Evolutionary conservation across 2,888 invertebrate species (phyloP), one percentile per base, ranked within the genome.

Genomic region (Acanthococcus lagerstroemiae): DNA sequence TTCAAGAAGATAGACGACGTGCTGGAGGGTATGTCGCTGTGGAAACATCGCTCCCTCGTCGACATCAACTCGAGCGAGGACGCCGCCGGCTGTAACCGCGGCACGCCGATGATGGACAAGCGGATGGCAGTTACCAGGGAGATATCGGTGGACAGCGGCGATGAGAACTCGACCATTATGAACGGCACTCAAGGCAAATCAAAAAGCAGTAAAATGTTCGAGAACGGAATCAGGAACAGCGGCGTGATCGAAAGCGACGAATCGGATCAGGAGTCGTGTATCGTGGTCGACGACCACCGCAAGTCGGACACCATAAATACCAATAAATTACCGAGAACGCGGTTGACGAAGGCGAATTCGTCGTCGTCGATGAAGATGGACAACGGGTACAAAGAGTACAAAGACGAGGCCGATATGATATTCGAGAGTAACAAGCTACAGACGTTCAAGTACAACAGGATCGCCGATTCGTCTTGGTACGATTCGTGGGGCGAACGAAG

Each of bases 21-120:
- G 58, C 79, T 90, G 72, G 89, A 89, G 72, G 90, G 90, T 0
- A 90, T 90, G 90, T 84, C 89, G 0, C 78, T 90, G 63, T 90
- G 90, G 90, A 86, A 86, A 73, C 90, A 90, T 74, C 81, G 90
- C 37, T 90, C 90, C 71, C 80, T 90, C 68, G 88, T 90, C 0
- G 88, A 87, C 71, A 83, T 87, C 46, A 69, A 69, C 45, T 26
- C 65, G 1, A 52, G 68, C 70, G n/a, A 45, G 54, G 45, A 37
- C 48, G 58, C 60, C 55, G 24, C n/a, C 37, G 7, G 25, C 9
- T n/a, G 21, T 6, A 67, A 46, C 21, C 54, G 67, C 48, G 68
- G 69, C 22, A 67, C 70, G 4, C 67, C 37, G 58, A 57, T 60
- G 52, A 60, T 54, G 58, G 66, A 44, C 66, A 69, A 69, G 30